A percentile compares a stretch with the other conserved stretches of the same genome.
Conservation (phyloP, 2,888 invertebrate genomes). For the Ectobius pallidus region DNA sequence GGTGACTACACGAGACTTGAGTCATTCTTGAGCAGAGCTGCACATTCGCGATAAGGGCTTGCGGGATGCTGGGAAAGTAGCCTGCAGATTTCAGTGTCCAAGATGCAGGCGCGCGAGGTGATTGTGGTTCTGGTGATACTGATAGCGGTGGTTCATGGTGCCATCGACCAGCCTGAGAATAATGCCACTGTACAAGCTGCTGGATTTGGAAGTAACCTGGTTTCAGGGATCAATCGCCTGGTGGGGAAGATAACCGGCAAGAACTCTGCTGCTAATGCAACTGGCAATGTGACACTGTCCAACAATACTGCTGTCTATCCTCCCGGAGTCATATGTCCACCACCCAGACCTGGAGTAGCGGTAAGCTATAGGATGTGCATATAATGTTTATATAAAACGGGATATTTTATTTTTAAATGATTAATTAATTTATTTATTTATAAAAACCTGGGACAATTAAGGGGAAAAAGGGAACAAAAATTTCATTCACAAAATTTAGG, state of each 20-base stretch:
- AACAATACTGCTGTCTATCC: background rate
- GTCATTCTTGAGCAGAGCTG: too few relatives aligned
- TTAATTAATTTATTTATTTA: too few relatives aligned
- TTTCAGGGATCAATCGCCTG: background rate
- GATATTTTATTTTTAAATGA: too few relatives aligned
- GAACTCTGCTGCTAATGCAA: too few relatives aligned
- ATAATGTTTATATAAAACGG: too few relatives aligned
- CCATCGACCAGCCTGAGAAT: background rate
- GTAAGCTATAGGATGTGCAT: too few relatives aligned
- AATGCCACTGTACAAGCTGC: background rate
- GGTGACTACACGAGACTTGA: too few relatives aligned
- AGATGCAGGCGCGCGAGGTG: background rate
- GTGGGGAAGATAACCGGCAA: background rate
- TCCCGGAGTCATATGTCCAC: constrained; percentile 11
- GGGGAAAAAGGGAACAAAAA: too few relatives aligned
- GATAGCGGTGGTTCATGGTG: background rate
- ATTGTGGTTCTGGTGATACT: background rate
- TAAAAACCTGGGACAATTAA: too few relatives aligned
- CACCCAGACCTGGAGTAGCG: background rate
- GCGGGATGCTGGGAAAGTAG: too few relatives aligned
- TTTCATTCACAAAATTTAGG: too few relatives aligned
- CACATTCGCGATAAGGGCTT: too few relatives aligned
- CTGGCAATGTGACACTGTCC: background rate
- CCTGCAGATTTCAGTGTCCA: background rate
- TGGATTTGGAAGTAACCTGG: background rate